Base-by-base conservation (phyloP, 2,797 vertebrate genomes). In the Sebastolobus alascanus region DNA sequence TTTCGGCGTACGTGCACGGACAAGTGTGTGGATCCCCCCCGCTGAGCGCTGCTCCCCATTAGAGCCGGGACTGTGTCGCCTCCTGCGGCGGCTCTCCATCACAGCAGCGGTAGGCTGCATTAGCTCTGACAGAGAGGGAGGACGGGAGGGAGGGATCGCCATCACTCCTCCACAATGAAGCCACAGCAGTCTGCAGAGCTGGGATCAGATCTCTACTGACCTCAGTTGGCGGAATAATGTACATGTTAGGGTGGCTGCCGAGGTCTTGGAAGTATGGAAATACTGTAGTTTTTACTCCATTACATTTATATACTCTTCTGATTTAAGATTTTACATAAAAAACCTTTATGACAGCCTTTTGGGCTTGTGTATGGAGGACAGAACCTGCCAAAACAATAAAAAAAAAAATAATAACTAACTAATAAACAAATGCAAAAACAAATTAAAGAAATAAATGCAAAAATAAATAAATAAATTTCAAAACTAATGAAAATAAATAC, bases 191-290 rank as follows among this genome's bases (percentile, higher is more conserved):
- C 38, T 27, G 68, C 16, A 29, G 18, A 33, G 38, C 8, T 18
- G 14, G 65, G 18, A 59, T 74, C 68, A 77, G 90, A 82, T 79
- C 89, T 86, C 75, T 87, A 77, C 90, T 93, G 93, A 72, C 91
- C 78, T 83, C 93, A 79, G 11, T 35, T 87, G 92, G 88, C 18
- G 20, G 40, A 29, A 66, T 3, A 0, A 29, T 31, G 63, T 1
- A 63, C 5, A 7, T 8, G 50, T 40, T 2, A 1, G 33, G 5
- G 43, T 0, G 2, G 52, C 52, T 56, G 33, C 29, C 1, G 6
- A 13, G 18, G 18, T 27, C 10, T 1, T 11, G 12, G 9, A 46
- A 52, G 27, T 16, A 16, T 29, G 10, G 10, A 59, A 1, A 52
- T 3, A 14, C 13, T 35, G 16, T 35, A 29, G 2, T 54, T 35